Evolutionary conservation across 2,113 vertebrate genomes (phyloP).

Genomic region (Lethenteron reissneri): DNA sequence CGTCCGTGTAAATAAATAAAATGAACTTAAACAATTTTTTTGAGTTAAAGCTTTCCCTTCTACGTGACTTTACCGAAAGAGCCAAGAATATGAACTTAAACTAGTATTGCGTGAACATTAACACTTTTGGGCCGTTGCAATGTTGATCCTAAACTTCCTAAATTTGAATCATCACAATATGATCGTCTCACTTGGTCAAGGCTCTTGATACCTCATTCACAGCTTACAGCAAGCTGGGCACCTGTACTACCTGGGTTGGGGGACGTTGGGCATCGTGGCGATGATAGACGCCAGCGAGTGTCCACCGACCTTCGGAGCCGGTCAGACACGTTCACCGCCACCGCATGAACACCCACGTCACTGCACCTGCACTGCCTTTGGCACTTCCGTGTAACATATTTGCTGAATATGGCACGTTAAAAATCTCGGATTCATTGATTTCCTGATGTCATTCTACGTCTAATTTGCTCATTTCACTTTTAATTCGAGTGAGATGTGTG

Average conservation of each 20-base stretch:
- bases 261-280: slow-evolving; percentile 25
- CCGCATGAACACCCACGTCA: background rate
- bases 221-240: slow-evolving; percentile 24
- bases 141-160: too few species aligned
- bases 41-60: too few species aligned
- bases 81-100: too few species aligned
- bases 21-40: too few species aligned
- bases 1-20: too few species aligned
- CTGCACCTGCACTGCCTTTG: background rate
- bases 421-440: background rate
- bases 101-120: too few species aligned
- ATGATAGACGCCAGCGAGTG: slow-evolving; percentile 41
- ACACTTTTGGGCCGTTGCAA: too few species aligned
- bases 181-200: background rate
- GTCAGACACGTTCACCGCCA: slow-evolving; percentile 15
- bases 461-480: background rate
- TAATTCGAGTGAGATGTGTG: background rate
- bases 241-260: slow-evolving; percentile 37
- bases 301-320: slow-evolving; percentile 32
- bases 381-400: background rate
- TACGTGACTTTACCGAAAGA: too few species aligned
- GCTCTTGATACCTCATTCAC: slow-evolving; percentile 9
- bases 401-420: background rate
- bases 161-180: background rate
- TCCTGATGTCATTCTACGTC: background rate